Percentiles rank a stretch among this genome's conserved stretches.
phyloP scores from a whole-genome alignment of 2,797 vertebrate genomes.

The Lithobates pipiens region DNA sequence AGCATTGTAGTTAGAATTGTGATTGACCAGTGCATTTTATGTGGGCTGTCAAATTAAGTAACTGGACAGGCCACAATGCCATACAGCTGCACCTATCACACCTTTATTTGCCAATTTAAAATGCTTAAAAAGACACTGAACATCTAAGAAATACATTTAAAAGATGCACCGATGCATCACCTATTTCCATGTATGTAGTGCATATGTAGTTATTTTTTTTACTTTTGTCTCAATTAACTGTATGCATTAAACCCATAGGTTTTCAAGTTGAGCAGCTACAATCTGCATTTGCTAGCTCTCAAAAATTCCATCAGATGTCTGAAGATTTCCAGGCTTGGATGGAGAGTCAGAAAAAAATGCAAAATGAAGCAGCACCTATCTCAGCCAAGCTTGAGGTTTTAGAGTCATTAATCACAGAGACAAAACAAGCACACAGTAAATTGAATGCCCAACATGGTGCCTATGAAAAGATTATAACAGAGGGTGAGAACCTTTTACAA shows the following conservation, averaged over 20 bases:
- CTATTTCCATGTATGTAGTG: neutral
- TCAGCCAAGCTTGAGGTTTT: conserved; percentile 84
- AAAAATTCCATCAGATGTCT: conserved; percentile 94
- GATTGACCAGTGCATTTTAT: no score
- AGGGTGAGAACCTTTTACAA: conserved; percentile 90
- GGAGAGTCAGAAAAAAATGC: conserved; percentile 83
- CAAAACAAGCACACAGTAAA: conserved; percentile 78
- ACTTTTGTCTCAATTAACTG: neutral
- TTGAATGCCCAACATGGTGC: conserved; percentile 77
- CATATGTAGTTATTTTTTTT: neutral
- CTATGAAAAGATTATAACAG: conserved; percentile 83
- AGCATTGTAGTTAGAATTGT: no score
- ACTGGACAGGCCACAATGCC: no score
- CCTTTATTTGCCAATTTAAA: no score
- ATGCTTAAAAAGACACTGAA: no score
- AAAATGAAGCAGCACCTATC: conserved; percentile 75
- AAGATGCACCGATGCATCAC: no score
- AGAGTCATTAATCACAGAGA: conserved; percentile 81
- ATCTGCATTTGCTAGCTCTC: conserved; percentile 88
- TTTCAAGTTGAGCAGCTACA: conserved; percentile 89
- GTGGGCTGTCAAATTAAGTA: no score
- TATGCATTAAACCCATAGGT: conserved; percentile 71
- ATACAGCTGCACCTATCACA: no score
- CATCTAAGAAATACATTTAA: no score
- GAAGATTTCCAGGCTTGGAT: conserved; percentile 93